Evolutionary conservation across 2,113 vertebrate genomes (phyloP).

Genomic region (Epinephelus lanceolatus): DNA sequence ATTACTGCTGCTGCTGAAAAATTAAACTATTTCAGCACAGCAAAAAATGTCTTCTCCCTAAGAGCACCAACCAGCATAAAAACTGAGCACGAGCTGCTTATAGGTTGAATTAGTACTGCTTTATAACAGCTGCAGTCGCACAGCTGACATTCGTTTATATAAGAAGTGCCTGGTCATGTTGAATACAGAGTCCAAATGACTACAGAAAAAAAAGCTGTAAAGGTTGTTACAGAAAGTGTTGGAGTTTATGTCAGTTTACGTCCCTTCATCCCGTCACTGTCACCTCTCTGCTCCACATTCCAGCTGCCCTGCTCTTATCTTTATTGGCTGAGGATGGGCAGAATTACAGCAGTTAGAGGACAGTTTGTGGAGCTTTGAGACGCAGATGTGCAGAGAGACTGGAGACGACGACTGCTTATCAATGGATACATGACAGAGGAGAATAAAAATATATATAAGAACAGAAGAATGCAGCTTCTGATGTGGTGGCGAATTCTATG

Average conservation of each 20-base stretch:
- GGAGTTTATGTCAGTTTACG: conserved; percentile 45
- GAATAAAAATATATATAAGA: conserved; percentile 6
- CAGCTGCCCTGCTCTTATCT: conserved; percentile 77
- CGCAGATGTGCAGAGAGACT: conserved; percentile 54
- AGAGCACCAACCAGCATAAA: neutral
- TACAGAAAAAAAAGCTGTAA: neutral
- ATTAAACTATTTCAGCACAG: no score
- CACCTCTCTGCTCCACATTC: conserved; percentile 76
- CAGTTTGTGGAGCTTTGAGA: conserved; percentile 45
- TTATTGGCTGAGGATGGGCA: conserved; percentile 79
- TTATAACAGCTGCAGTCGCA: neutral
- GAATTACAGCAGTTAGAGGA: conserved; percentile 61
- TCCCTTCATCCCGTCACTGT: conserved; percentile 58
- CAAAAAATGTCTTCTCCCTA: neutral
- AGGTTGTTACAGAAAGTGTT: conserved; percentile 33
- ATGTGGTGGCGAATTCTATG: neutral
- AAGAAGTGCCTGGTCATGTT: neutral
- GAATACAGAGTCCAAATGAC: neutral
- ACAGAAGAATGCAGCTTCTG: conserved; percentile 16
- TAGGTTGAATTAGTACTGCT: neutral
- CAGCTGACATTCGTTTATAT: neutral
- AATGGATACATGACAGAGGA: conserved; percentile 14
- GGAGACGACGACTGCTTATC: conserved; percentile 61
- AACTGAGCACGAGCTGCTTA: neutral
- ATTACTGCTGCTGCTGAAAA: neutral